Conservation (phyloP, 2,113 vertebrate species). For the Geococcyx californianus region DNA sequence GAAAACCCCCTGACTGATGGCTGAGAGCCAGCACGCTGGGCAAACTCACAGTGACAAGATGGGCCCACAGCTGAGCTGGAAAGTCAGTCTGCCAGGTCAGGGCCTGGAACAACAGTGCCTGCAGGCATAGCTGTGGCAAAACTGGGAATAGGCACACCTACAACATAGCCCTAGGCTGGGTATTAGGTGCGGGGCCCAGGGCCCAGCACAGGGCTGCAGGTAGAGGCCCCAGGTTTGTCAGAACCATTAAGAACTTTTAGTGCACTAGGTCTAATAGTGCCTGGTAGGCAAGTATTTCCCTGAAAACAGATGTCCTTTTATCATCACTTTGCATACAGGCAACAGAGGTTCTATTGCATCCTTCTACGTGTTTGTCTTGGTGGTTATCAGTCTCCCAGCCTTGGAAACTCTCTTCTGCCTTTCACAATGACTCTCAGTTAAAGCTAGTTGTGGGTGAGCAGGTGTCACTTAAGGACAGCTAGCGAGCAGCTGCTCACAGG, state of each 20-base stretch:
- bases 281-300: background rate
- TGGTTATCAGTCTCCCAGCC: background rate
- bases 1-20: background rate
- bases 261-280: fast-evolving
- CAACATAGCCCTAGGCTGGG: fast-evolving
- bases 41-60: fast-evolving
- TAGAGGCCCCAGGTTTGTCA: background rate
- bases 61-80: background rate
- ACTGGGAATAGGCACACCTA: fast-evolving
- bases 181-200: fast-evolving
- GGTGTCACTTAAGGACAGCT: background rate
- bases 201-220: background rate
- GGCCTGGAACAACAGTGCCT: background rate
- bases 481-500: too few species aligned
- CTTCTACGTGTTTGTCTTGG: background rate
- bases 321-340: background rate
- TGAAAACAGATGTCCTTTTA: background rate
- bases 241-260: fast-evolving
- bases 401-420: background rate
- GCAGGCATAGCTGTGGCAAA: fast-evolving
- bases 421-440: background rate
- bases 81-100: background rate
- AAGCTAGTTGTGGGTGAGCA: background rate
- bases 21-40: background rate
- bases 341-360: background rate